Base-by-base conservation (phyloP, 2,797 vertebrate genomes). In the Acestrorhynchus altus region DNA sequence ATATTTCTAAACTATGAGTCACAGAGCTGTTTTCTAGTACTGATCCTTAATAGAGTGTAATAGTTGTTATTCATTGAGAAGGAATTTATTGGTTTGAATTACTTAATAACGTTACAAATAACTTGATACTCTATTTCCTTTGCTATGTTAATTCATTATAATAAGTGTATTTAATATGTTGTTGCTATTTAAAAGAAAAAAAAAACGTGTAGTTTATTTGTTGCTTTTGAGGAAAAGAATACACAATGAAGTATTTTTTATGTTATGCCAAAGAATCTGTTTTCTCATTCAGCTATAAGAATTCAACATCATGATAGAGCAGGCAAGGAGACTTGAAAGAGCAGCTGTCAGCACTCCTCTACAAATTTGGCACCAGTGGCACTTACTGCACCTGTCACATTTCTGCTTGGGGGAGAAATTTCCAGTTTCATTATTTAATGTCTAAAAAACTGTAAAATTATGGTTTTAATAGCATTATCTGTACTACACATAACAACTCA, bases 381-480 rank as follows among this genome's bases (percentile, higher is more conserved):
- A 91, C 82, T 86, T 90, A 87, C 81, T 84, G 79, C 80, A 66
- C 59, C 86, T 90, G 90, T 92, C 90, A 89, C 2, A 78, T 91
- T 91, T 91, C 16, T 4, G 1, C 47, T n/a, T 39, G 74, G 81
- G 24, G 82, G 88, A 85, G 87, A 83, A 69, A 85, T 63, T 31
- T 86, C 56, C 69, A 42, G 80, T 64, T 78, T 61, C 70, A 18
- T 57, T 15, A 10, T 57, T 20, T 6, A 28, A 12, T 28, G 7
- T 6, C 18, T 28, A 3, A 60, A 20, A 60, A 49, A 16, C 59
- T 5, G 9, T 6, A n/a, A 35, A 59, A 71, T 63, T 13, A 63
- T 64, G n/a, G 20, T 9, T 63, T 40, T 4, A 22, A 11, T 67
- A 15, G 8, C 11, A 22, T 39, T 12, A 52, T 52, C n/a, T 16